Evolutionary conservation across 2,797 vertebrate species (phyloP), one percentile per base, ranked within the genome.

Genomic region (Podarcis siculus): DNA sequence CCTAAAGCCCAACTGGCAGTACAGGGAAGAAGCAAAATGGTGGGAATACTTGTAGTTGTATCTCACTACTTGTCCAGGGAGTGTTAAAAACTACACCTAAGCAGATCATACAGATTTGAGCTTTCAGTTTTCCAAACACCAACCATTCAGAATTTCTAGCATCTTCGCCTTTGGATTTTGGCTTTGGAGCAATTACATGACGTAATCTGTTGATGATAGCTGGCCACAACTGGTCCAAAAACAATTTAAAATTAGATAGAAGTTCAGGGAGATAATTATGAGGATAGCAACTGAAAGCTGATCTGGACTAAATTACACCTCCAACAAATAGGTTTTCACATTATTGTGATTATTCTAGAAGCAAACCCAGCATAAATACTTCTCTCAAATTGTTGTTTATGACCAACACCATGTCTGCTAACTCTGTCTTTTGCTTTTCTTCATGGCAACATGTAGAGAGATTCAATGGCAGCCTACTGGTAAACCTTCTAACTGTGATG

Each of bases 371-470:
- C 73, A 75, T 76, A 87, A 92, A 83, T 78, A 91, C 79, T 78
- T 94, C 84, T 67, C 85, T 89, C 76, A 89, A 90, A 90, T 37
- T 89, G 90, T 82, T 91, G 85, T 84, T 91, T 95, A 93, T 93
- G 79, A 91, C 94, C 89, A 86, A 0, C 35, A 1, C 85, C 89
- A 94, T 45, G 91, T 96, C 94, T 94, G 87, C 95, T 96, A 92
- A 96, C 94, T 93, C 89, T 90, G 30, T 32, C 23, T 75, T 81
- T 78, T 96, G 89, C 93, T 96, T 95, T 94, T 92, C 87, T 91
- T 89, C 93, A 95, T 92, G 81, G 89, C 93, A 27, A 42, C 27
- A 83, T 10, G 10, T 71, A 81, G 75, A 35, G 35, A 73, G 55
- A 81, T 81, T 61, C 25, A 87, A 87, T 64, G 55, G 35, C 69